phyloP scores from a whole-genome alignment of 2,888 invertebrate species.

The Pheosia tremula region DNA sequence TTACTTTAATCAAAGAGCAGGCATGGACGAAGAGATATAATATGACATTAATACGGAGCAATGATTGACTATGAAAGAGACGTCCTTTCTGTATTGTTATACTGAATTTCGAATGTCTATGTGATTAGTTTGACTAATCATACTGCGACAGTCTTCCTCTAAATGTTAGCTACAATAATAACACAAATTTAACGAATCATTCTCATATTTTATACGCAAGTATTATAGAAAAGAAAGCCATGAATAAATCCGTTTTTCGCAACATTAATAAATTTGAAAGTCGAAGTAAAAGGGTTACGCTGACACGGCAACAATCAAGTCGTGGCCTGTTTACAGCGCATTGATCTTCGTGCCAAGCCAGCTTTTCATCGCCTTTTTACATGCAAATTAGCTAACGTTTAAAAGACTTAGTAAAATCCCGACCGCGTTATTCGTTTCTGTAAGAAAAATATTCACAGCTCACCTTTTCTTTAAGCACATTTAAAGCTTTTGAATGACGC shows the following conservation, averaged over 20 bases:
- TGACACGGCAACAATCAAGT: conserved; percentile 35
- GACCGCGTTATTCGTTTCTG: not conserved
- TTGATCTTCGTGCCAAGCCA: conserved; percentile 49
- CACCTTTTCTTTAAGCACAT: not conserved
- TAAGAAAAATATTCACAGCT: not conserved
- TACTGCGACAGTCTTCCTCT: not conserved
- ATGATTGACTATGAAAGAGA: too few species aligned
- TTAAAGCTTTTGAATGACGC: not conserved
- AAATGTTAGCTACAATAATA: not conserved
- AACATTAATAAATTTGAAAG: conserved; percentile 7
- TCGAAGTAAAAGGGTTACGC: conserved; percentile 12
- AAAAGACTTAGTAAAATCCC: conserved; percentile 30
- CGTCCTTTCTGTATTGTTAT: too few species aligned
- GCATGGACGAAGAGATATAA: too few species aligned
- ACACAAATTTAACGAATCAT: conserved; percentile 7
- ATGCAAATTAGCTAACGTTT: conserved; percentile 61
- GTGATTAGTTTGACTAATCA: not conserved
- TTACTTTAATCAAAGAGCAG: too few species aligned
- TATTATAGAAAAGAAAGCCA: not conserved
- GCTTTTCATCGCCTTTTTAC: conserved; percentile 57
- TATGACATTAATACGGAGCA: too few species aligned
- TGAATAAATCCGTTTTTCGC: not conserved
- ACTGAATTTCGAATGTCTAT: too few species aligned
- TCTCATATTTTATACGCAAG: not conserved
- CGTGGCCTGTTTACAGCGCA: conserved; percentile 42